Conservation (phyloP, 2,113 vertebrate genomes). For the Oryzias woworae region DNA sequence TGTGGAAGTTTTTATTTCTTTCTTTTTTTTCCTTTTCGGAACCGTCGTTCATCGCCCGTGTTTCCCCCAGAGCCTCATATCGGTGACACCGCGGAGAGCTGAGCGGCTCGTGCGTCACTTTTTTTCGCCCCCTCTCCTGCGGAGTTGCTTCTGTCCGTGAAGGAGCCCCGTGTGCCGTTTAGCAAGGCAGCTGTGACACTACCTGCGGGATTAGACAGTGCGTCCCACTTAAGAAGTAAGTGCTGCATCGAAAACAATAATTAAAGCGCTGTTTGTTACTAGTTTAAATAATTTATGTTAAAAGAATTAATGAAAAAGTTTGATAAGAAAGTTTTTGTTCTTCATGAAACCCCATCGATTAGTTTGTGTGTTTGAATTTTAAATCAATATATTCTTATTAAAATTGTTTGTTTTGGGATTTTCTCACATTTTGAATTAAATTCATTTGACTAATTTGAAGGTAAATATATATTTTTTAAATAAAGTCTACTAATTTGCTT, state of each 20-base stretch:
- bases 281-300: too few species aligned
- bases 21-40: constrained; percentile 1
- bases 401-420: too few species aligned
- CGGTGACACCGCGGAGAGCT: constrained; percentile 29
- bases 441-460: too few species aligned
- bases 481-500: too few species aligned
- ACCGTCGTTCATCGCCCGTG: constrained; percentile 45
- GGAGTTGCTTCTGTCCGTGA: background rate
- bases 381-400: too few species aligned
- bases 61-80: constrained; percentile 28
- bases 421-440: too few species aligned
- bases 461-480: too few species aligned
- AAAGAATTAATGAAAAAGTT: background rate
- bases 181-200: constrained; percentile 32
- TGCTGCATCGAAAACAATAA: background rate
- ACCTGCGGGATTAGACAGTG: constrained; percentile 28
- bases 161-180: constrained; percentile 4
- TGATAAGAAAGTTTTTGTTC: background rate
- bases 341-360: background rate
- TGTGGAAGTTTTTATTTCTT: constrained; percentile 37
- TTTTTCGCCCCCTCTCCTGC: constrained; percentile 11
- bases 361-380: too few species aligned
- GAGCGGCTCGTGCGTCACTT: constrained; percentile 53
- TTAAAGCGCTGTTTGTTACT: too few species aligned
- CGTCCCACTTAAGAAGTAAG: constrained; percentile 43